Conservation (phyloP, 2,888 invertebrate species). For the Auanema sp. region DNA sequence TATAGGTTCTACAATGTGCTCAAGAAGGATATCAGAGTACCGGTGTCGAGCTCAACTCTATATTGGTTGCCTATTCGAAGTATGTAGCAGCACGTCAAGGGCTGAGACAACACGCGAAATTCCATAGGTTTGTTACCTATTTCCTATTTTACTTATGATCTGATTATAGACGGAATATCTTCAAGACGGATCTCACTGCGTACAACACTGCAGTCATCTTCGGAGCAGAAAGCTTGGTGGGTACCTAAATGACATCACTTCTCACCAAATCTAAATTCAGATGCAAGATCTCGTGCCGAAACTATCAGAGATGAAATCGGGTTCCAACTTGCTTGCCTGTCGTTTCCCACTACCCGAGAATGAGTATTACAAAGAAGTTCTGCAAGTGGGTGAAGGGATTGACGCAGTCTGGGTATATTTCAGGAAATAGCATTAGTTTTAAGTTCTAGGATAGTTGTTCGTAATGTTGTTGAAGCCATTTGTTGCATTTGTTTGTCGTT, state of each 20-base stretch:
- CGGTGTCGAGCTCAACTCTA: constrained; percentile 59
- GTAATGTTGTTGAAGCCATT: not conserved
- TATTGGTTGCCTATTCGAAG: constrained; percentile 54
- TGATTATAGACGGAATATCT: constrained; percentile 44
- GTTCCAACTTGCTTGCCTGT: constrained; percentile 53
- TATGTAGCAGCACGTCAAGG: constrained; percentile 31
- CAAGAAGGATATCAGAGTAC: constrained; percentile 46
- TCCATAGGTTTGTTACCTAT: constrained; percentile 17
- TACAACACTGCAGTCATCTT: constrained; percentile 58
- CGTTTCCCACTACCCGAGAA: constrained; percentile 57
- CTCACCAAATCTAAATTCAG: constrained; percentile 25
- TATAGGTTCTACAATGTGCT: constrained; percentile 59
- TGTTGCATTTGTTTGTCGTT: not conserved
- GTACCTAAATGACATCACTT: constrained; percentile 3
- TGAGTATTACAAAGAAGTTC: constrained; percentile 33
- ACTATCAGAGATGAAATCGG: constrained; percentile 50
- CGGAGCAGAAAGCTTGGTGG: constrained; percentile 58
- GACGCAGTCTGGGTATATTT: constrained; percentile 61
- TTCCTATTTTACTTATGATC: not conserved
- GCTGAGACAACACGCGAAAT: constrained; percentile 31
- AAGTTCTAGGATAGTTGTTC: not conserved
- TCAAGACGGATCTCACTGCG: constrained; percentile 50
- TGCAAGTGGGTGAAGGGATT: constrained; percentile 58
- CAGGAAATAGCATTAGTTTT: constrained; percentile 13
- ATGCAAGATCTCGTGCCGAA: constrained; percentile 56